Conservation (phyloP, 2,113 vertebrate genomes). For the Turdus rufiventris region DNA sequence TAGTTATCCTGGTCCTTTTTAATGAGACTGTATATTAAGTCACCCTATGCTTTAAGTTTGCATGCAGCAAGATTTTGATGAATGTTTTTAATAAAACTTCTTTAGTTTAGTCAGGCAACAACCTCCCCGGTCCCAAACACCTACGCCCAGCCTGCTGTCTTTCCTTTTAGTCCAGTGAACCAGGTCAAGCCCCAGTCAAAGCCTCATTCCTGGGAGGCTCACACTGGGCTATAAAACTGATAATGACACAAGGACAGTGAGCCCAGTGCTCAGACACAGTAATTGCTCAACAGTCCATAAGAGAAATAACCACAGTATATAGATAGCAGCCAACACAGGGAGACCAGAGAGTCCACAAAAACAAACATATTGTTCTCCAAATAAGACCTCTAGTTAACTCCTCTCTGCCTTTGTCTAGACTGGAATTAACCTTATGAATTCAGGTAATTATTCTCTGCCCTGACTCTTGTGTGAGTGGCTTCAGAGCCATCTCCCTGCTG, state of each 20-base stretch:
- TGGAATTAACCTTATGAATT: slow-evolving; percentile 35
- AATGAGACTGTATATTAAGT: neutral
- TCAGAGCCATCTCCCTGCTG: neutral
- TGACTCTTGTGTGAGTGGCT: neutral
- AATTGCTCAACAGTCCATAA: neutral
- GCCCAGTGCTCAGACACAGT: neutral
- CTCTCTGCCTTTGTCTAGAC: neutral
- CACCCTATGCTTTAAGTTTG: neutral
- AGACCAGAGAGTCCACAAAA: neutral
- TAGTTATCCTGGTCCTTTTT: neutral
- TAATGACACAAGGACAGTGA: neutral
- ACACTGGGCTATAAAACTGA: neutral
- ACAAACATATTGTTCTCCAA: neutral
- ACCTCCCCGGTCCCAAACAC: neutral
- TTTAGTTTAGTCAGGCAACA: neutral
- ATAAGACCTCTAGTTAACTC: neutral
- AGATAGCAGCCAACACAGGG: neutral
- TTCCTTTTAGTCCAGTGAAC: neutral
- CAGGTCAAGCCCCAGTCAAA: slow-evolving; percentile 5
- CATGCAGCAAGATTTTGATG: neutral
- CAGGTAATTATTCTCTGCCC: slow-evolving; percentile 23
- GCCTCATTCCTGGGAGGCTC: neutral
- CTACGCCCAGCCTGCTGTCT: neutral
- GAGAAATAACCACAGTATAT: neutral
- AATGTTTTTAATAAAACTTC: neutral